A percentile compares a stretch with the other conserved stretches of the same genome.
Evolutionary conservation across 2,113 vertebrate genomes (phyloP).

Genomic region (Neotragus pygmaeus): DNA sequence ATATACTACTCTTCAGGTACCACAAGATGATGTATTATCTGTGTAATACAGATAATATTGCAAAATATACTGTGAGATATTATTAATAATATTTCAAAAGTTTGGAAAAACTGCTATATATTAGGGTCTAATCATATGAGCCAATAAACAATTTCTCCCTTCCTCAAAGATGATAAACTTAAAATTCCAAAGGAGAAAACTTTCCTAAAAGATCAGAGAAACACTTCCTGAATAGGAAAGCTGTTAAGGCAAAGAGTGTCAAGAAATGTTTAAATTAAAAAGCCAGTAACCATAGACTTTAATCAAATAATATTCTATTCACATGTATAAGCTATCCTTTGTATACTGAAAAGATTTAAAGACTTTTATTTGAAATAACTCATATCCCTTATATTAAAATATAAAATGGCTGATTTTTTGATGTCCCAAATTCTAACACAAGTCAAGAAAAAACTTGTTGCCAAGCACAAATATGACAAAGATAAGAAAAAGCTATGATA

Average conservation of each 20-base stretch:
- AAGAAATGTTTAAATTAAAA: background rate
- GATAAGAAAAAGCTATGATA: background rate
- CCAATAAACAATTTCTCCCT: background rate
- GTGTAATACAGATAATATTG: background rate
- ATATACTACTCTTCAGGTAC: background rate
- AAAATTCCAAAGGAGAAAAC: background rate
- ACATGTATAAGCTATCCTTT: background rate
- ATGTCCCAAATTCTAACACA: background rate
- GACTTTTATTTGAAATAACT: slow-evolving; percentile 27
- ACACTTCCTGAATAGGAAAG: background rate
- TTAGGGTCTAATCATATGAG: background rate
- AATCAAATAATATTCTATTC: background rate
- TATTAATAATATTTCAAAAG: slow-evolving; percentile 11
- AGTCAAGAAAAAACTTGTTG: slow-evolving; percentile 17
- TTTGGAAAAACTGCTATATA: background rate
- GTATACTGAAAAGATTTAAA: background rate
- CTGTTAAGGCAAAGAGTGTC: background rate
- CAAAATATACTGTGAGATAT: no score
- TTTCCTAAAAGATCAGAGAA: background rate
- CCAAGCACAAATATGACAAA: slow-evolving; percentile 13
- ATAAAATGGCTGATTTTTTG: slow-evolving; percentile 5
- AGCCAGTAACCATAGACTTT: background rate
- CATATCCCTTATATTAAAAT: background rate
- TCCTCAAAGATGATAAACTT: background rate
- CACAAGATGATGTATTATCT: background rate